Percentiles rank a stretch among this genome's conserved stretches.
phyloP scores from a whole-genome alignment of 2,797 vertebrate species.

The Pipistrellus nathusii region DNA sequence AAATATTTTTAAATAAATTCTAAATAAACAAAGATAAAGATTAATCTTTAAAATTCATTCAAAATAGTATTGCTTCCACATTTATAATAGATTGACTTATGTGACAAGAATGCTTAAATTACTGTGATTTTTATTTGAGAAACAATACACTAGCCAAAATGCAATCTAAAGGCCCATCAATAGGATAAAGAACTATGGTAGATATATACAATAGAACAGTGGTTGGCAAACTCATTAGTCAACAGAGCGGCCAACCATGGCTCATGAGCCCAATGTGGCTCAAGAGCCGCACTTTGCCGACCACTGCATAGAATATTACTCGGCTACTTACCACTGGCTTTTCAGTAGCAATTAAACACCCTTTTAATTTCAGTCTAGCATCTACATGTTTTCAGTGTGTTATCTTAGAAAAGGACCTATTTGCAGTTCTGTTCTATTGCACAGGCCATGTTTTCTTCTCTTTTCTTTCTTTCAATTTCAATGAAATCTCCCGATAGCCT shows the following conservation, averaged over 20 bases:
- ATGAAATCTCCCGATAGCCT: not conserved
- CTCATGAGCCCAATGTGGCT: too few relatives aligned
- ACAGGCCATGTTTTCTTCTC: not conserved
- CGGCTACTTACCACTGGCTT: not conserved
- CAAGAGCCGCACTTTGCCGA: too few relatives aligned
- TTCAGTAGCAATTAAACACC: not conserved
- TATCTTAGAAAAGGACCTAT: rapidly evolving
- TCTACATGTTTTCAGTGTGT: not conserved
- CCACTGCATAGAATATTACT: not conserved
- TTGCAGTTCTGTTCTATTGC: not conserved
- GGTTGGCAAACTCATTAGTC: too few relatives aligned
- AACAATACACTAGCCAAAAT: not conserved
- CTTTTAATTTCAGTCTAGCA: not conserved
- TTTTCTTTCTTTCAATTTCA: not conserved
- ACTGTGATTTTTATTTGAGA: not conserved
- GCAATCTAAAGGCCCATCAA: not conserved
- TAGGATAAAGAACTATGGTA: not conserved
- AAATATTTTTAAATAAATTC: conserved; percentile 21
- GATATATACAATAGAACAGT: too few relatives aligned
- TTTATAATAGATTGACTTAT: not conserved
- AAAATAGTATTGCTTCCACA: not conserved
- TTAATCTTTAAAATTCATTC: not conserved
- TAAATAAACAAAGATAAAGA: not conserved
- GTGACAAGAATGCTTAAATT: not conserved
- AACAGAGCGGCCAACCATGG: too few relatives aligned